These are phyloP conservation scores for Drosophila teissieri DNA, from an alignment of 1,140 invertebrate species.

Conservation along the genomic window DNA sequence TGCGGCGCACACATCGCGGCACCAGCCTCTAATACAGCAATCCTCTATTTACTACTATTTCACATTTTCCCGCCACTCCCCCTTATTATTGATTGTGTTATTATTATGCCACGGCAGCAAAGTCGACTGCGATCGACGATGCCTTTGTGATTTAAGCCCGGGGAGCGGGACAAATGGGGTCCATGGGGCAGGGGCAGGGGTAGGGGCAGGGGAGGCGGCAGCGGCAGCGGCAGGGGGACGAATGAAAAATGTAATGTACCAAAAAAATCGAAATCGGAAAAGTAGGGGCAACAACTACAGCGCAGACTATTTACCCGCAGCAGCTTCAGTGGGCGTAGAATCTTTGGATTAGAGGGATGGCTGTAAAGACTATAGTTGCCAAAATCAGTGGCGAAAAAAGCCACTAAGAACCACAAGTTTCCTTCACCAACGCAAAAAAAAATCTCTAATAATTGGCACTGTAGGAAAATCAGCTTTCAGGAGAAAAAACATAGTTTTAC, in stretches of 20 bases:
- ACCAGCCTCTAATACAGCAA: conserved; percentile 66
- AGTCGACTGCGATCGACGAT: conserved; percentile 41
- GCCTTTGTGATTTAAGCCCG: conserved; percentile 48
- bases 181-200: too few relatives aligned
- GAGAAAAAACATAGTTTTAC: too few relatives aligned
- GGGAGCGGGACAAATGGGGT: background rate
- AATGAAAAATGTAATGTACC: conserved; percentile 60
- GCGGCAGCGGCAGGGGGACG: conserved; percentile 11
- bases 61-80: conserved; percentile 34
- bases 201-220: background rate
- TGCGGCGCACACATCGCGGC: conserved; percentile 51
- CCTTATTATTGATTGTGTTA: conserved; percentile 63
- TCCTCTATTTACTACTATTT: conserved; percentile 70
- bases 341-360: background rate
- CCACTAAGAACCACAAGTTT: too few relatives aligned
- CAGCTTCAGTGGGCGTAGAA: conserved; percentile 6
- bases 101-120: conserved; percentile 57
- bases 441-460: too few relatives aligned
- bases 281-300: conserved; percentile 40
- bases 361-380: too few relatives aligned
- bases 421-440: too few relatives aligned
- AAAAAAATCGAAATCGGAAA: conserved; percentile 15
- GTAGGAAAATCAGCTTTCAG: too few relatives aligned
- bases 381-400: too few relatives aligned
- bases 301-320: conserved; percentile 9